Base-by-base conservation (phyloP, 2,888 invertebrate species). In the Arrhopalites spinosus region DNA sequence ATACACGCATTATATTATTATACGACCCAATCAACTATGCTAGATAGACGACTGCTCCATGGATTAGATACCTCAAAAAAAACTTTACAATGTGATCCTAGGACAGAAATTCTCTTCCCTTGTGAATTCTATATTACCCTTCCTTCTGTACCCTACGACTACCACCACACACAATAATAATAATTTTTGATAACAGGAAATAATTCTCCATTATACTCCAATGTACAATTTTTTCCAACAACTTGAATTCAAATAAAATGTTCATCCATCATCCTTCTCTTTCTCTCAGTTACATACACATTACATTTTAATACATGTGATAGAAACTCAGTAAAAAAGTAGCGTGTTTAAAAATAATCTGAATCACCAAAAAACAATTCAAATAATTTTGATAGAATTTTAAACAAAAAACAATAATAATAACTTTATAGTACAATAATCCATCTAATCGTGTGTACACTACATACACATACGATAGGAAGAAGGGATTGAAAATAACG, bases 21-120 rank as follows among this genome's bases (percentile, higher is more conserved):
- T 72, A 29, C 50, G 61, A 45, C 61, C 59, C 53, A 70, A 72
- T 72, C 71, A 43, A 63, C 71, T 59, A 20, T 43, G 36, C 11
- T 36, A 36, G 36, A 36, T 11, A 11, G 11, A 3, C 11, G 17
- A 27, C n/a, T 30, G 25, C 29, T 53, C 15, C 50, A 23, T 68
- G 53, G n/a, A 43, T 36, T 43, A 45, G 43, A 47, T 25, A 68
- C 23, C 23, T 45, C 25, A 45, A 53, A 53, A 53, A n/a, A n/a
- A 53, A n/a, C 53, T 53, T 23, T 70, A 53, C 43, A 27, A 63
- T 63, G 63, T 30, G 29, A 63, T 25, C 27, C 63, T 36, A 36
- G 36, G 11, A 36, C 36, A 36, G 36, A 36, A 36, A 7, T 36
- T 36, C 36, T 36, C 36, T 7, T 36, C 63, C 23, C 63, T 30